Base-by-base conservation (phyloP, 2,797 vertebrate genomes). In the Galaxias olidus region DNA sequence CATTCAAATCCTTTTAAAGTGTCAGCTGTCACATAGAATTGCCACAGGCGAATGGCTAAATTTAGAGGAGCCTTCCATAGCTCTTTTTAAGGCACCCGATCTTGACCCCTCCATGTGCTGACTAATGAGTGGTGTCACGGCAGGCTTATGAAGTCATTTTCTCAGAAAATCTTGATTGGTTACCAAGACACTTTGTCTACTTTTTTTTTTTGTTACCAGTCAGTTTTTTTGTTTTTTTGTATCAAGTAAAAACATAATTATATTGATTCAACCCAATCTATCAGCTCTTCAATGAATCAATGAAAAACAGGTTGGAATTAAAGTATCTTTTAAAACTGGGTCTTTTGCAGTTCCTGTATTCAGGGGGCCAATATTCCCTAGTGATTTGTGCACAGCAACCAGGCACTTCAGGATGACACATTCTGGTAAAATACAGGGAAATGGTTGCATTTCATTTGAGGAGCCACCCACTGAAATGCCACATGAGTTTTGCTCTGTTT, bases 11-110 rank as follows among this genome's bases (percentile, higher is more conserved):
- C 20, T 12, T n/a, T 14, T 15, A 42, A 4, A 69, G 46, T 58
- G 60, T 66, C 61, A 59, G 68, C 41, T 59, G 54, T 69, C 68
- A 46, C 17, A 44, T 30, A 11, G 54, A 11, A 42, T 63, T 63
- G 15, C 46, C 59, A 4, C n/a, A 11, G 13, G 59, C 18, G 19
- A 20, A 57, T 15, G 5, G 59, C 15, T 52, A 46, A 61, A 54
- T 68, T 61, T 41, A 61, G 58, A 48, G 9, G 67, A 20, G 11
- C 43, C 57, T 11, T 53, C 40, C 40, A 17, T 45, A 45, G 50
- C 57, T 30, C 44, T 49, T n/a, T 45, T 42, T 53, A 56, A 45
- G 19, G 67, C 14, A 43, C 41, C 47, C 9, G 51, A 41, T 45
- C 53, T 15, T 68, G 60, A 63, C 53, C 60, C 58, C 48, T 40